These are phyloP conservation scores for Aplidium turbinatum DNA, from an alignment of 23 tunicate genomes.

Conservation along the genomic window DNA sequence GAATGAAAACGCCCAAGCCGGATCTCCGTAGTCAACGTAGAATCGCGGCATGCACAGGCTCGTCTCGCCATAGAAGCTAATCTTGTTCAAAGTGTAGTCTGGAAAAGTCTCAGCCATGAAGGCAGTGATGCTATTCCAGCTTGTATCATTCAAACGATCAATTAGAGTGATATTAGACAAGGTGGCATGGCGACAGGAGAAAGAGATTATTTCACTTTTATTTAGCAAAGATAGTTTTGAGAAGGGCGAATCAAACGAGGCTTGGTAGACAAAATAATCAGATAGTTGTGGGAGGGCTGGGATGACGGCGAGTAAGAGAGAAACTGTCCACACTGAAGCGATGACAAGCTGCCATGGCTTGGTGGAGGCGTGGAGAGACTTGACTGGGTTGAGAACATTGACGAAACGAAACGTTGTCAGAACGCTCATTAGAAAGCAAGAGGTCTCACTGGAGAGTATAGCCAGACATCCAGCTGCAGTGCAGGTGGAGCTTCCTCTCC, in stretches of 20 bases:
- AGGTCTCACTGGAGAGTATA: conserved; percentile 58
- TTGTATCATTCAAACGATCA: not conserved
- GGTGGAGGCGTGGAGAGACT: not conserved
- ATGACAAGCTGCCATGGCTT: not conserved
- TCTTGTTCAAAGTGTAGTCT: not conserved
- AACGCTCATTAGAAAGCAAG: conserved; percentile 38
- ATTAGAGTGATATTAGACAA: not conserved
- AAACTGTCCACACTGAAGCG: not conserved
- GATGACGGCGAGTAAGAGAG: not conserved
- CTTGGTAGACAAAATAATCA: not conserved
- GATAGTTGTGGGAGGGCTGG: not conserved
- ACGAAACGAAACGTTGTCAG: conserved; percentile 9
- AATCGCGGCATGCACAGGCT: conserved; percentile 26
- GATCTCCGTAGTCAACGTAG: not conserved
- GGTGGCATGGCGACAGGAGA: not conserved
- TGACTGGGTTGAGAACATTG: not conserved
- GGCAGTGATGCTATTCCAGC: not conserved
- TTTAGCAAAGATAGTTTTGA: not conserved
- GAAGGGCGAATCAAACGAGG: not conserved
- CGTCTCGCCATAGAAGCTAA: conserved; percentile 13
- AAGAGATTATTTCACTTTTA: not conserved
- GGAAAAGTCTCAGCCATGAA: not conserved
- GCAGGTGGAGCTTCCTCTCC: conserved; percentile 53
- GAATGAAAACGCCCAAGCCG: not conserved
- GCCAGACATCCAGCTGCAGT: conserved; percentile 36